A percentile compares a stretch with the other conserved stretches of the same genome.
These are phyloP conservation scores for Bombus breviceps DNA, from an alignment of 1,140 invertebrate species.

Conservation along the genomic window DNA sequence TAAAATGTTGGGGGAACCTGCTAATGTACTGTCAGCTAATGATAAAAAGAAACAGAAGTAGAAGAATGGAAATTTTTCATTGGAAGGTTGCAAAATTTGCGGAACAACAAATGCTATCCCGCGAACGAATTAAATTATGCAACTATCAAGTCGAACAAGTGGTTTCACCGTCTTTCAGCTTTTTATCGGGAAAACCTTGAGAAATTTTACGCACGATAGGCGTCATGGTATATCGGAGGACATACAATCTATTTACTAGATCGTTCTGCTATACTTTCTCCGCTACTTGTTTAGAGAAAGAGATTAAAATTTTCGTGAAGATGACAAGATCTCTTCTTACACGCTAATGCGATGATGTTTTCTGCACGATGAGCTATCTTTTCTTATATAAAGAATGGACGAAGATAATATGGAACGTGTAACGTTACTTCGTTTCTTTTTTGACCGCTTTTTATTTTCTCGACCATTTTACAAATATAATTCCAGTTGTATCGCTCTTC, in stretches of 20 bases:
- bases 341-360: not conserved
- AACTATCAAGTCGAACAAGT: slow-evolving; percentile 10
- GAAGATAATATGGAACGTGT: too few species aligned
- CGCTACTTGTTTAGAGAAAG: not conserved
- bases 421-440: too few species aligned
- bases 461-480: too few species aligned
- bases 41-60: too few species aligned
- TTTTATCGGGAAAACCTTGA: slow-evolving; percentile 36
- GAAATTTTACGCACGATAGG: slow-evolving; percentile 23
- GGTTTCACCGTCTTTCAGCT: slow-evolving; percentile 39
- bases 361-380: too few species aligned
- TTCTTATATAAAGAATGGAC: too few species aligned
- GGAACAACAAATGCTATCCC: not conserved
- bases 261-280: not conserved
- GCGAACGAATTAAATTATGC: slow-evolving; percentile 37
- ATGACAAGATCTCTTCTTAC: too few species aligned
- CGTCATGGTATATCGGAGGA: slow-evolving; percentile 7
- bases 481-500: too few species aligned
- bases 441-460: too few species aligned
- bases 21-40: too few species aligned
- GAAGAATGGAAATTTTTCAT: too few species aligned
- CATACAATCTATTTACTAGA: not conserved
- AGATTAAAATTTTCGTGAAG: not conserved
- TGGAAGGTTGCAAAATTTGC: not conserved
- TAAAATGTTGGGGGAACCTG: too few species aligned